A percentile compares a stretch with the other conserved stretches of the same genome.
Conservation (phyloP, 1,140 invertebrate species). For the Dendrolimus kikuchii region DNA sequence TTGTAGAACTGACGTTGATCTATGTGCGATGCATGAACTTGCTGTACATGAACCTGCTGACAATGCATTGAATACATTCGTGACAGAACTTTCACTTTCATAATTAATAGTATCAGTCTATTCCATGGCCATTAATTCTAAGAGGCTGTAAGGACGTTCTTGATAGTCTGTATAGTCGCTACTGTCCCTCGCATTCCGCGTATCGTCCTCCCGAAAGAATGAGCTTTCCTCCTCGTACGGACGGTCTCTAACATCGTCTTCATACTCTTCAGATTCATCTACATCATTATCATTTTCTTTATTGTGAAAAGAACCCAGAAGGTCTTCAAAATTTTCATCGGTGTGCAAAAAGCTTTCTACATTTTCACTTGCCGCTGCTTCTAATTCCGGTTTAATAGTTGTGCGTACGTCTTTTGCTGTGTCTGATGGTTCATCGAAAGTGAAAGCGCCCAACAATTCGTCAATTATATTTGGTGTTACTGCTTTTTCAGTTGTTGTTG, state of each 20-base stretch:
- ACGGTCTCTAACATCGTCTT: conserved; percentile 27
- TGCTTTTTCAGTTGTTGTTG: conserved; percentile 12
- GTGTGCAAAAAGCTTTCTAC: conserved; percentile 35
- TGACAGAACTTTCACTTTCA: conserved; percentile 8
- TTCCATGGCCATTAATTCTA: conserved; percentile 64
- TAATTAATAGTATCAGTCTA: conserved; percentile 41
- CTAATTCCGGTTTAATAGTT: conserved; percentile 21
- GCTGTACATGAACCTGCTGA: no score
- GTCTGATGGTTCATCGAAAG: conserved; percentile 27
- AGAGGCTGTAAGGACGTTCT: conserved; percentile 38
- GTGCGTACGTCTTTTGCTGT: conserved; percentile 9
- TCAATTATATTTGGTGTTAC: conserved; percentile 31
- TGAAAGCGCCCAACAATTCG: conserved; percentile 41
- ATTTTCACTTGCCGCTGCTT: conserved; percentile 33
- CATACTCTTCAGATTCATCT: conserved; percentile 27
- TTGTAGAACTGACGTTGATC: no score
- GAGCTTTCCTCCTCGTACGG: conserved; percentile 11
- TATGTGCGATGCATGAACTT: no score
- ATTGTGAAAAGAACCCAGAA: conserved; percentile 34
- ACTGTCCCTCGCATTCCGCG: conserved; percentile 13
- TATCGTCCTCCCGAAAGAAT: conserved; percentile 20
- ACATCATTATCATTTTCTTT: conserved; percentile 22
- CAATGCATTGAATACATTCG: no score
- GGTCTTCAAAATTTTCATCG: conserved; percentile 47
- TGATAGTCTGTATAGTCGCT: conserved; percentile 30